Percentiles rank a stretch among this genome's conserved stretches.
These are phyloP conservation scores for Protaetia brevitarsis DNA, from an alignment of 1,140 invertebrate species.

Conservation along the genomic window DNA sequence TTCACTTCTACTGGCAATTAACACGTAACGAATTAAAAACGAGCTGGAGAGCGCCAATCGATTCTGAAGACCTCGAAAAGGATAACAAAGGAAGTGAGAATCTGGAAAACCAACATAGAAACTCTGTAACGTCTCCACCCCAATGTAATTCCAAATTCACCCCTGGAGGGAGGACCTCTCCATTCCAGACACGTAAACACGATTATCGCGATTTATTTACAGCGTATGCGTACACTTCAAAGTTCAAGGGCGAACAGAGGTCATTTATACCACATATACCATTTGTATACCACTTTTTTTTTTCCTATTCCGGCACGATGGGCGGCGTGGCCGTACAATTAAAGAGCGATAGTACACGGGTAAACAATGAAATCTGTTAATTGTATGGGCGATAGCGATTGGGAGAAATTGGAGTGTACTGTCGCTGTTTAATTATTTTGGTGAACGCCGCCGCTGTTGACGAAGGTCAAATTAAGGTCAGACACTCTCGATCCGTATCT, in stretches of 20 bases:
- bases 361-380: conserved; percentile 18
- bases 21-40: not conserved
- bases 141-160: not conserved
- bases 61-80: too few species aligned
- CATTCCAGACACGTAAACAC: conserved; percentile 7
- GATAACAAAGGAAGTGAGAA: not conserved
- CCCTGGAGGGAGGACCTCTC: not conserved
- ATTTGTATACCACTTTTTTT: too few species aligned
- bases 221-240: not conserved
- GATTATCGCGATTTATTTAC: conserved; percentile 15
- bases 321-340: not conserved
- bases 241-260: conserved; percentile 4
- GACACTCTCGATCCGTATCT: not conserved
- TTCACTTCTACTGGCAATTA: not conserved
- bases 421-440: conserved; percentile 17
- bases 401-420: conserved; percentile 12
- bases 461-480: conserved; percentile 11
- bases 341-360: conserved; percentile 15
- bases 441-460: not conserved
- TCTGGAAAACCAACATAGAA: not conserved
- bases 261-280: not conserved
- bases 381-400: conserved; percentile 12
- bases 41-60: too few species aligned
- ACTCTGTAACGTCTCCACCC: not conserved
- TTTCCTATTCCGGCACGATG: too few species aligned